Evolutionary conservation across 2,888 invertebrate genomes (phyloP).

Genomic region (Dryomyza anilis): DNA sequence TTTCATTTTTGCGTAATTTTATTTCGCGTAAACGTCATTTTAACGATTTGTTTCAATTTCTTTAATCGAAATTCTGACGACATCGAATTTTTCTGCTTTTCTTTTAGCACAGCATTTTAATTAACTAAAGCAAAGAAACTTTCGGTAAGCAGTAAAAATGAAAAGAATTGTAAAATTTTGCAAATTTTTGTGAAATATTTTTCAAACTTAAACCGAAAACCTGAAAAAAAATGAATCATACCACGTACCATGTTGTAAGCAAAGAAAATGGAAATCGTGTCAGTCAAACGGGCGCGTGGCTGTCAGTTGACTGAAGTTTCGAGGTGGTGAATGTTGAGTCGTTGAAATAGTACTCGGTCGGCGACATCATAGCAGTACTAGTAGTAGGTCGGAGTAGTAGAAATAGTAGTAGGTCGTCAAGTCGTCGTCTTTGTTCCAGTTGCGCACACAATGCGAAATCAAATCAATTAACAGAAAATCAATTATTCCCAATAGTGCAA

Average conservation of each 20-base stretch:
- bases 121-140: background rate
- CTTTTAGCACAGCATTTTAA: background rate
- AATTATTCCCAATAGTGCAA: too few species aligned
- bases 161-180: background rate
- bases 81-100: too few species aligned
- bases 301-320: background rate
- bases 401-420: too few species aligned
- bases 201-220: background rate
- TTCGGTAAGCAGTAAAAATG: background rate
- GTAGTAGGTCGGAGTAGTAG: background rate
- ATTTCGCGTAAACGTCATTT: too few species aligned
- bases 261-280: slow-evolving; percentile 10
- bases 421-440: too few species aligned
- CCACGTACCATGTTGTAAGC: slow-evolving; percentile 4
- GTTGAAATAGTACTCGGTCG: background rate
- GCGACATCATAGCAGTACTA: background rate
- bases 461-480: slow-evolving; percentile 45
- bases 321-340: background rate
- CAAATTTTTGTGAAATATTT: background rate
- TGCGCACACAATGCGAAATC: slow-evolving; percentile 38
- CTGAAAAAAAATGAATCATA: too few species aligned
- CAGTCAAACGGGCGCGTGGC: background rate
- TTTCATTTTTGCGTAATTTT: too few species aligned
- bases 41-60: too few species aligned
- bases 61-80: too few species aligned